phyloP scores from a whole-genome alignment of 2,797 vertebrate genomes.

The Odontamblyopus rebecca region DNA sequence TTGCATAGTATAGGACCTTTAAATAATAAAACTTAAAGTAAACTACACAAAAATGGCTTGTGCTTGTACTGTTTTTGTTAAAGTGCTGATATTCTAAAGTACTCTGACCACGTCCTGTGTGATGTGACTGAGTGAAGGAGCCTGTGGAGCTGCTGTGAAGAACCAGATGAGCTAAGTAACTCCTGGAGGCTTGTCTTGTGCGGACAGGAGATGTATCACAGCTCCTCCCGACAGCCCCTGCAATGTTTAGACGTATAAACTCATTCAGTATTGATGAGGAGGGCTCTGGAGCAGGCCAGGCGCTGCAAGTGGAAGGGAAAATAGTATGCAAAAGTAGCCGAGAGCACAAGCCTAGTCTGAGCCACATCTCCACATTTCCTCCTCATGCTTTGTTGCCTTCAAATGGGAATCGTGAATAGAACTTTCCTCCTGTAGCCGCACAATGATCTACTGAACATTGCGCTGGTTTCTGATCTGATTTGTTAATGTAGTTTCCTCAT shows the following conservation, averaged over 20 bases:
- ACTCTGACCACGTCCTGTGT: background rate
- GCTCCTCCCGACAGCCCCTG: constrained; percentile 44
- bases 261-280: constrained; percentile 69
- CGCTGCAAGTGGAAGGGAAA: constrained; percentile 26
- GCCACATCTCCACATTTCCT: constrained; percentile 2
- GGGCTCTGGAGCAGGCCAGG: constrained; percentile 18
- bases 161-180: constrained; percentile 26
- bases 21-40: too few relatives aligned
- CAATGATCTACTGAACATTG: too few relatives aligned
- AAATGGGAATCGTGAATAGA: constrained; percentile 10
- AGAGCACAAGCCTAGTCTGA: constrained; percentile 11
- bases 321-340: constrained; percentile 54
- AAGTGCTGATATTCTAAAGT: too few relatives aligned
- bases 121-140: constrained; percentile 23
- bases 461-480: too few relatives aligned
- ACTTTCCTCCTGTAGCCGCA: background rate
- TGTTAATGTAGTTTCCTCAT: too few relatives aligned
- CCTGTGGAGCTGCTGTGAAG: constrained; percentile 22
- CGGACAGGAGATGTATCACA: constrained; percentile 16
- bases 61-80: too few relatives aligned
- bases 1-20: too few relatives aligned
- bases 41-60: too few relatives aligned
- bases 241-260: constrained; percentile 29
- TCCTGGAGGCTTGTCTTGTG: constrained; percentile 18
- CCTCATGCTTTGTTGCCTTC: constrained; percentile 24